phyloP scores from a whole-genome alignment of 2,797 vertebrate species.

The Takifugu ocellatus region DNA sequence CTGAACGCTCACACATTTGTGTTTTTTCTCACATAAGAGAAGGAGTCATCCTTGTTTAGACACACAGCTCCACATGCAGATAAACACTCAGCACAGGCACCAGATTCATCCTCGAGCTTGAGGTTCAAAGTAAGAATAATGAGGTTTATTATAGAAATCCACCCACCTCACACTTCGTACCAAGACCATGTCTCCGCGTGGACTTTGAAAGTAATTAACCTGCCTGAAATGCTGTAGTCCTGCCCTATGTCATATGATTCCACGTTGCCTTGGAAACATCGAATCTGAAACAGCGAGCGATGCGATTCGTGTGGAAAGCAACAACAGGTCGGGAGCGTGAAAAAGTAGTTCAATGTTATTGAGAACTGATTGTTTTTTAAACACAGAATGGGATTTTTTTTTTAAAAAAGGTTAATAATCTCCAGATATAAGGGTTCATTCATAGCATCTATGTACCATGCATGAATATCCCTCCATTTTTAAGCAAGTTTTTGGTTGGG shows the following conservation, averaged over 20 bases:
- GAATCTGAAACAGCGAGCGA: conserved; percentile 42
- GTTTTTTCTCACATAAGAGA: conserved; percentile 48
- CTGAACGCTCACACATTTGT: conserved; percentile 38
- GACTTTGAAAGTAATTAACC: conserved; percentile 62
- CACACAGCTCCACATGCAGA: conserved; percentile 33
- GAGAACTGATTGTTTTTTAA: conserved; percentile 69
- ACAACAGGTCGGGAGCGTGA: conserved; percentile 39
- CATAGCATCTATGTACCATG: conserved; percentile 23
- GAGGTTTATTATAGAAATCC: conserved; percentile 56
- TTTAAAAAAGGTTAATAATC: conserved; percentile 5
- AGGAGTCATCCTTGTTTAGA: conserved; percentile 59
- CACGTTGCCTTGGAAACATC: conserved; percentile 72
- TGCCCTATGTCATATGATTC: conserved; percentile 41
- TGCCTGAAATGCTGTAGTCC: conserved; percentile 42
- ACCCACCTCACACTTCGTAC: conserved; percentile 39
- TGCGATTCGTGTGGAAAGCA: conserved; percentile 52
- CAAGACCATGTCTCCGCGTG: conserved; percentile 39
- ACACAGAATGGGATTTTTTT: conserved; percentile 39
- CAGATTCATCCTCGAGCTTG: conserved; percentile 20
- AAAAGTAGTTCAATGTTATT: conserved; percentile 65
- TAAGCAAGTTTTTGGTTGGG: conserved; percentile 60
- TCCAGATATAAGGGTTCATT: conserved; percentile 25
- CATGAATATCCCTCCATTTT: conserved; percentile 64
- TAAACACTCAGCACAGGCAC: conserved; percentile 44
- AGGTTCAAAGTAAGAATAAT: conserved; percentile 58